Evolutionary conservation across 2,113 vertebrate species (phyloP).

Genomic region (Illadopsis cleaveri): DNA sequence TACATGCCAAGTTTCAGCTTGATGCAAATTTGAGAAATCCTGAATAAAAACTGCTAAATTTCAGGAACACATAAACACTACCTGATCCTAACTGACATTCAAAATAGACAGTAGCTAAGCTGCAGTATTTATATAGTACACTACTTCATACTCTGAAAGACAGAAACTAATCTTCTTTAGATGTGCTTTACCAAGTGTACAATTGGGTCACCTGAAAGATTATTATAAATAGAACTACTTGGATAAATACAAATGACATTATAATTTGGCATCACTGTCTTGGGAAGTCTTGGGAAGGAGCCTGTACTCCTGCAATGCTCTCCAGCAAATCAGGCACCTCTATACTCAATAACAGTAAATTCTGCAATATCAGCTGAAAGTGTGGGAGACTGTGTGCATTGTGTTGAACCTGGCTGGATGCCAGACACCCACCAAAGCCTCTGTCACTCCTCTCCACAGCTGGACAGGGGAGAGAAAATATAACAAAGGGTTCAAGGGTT

Average conservation of each 20-base stretch:
- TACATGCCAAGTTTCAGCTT: slow-evolving; percentile 22
- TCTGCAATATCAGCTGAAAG: background rate
- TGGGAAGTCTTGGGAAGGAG: background rate
- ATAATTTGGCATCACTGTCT: background rate
- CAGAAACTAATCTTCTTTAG: slow-evolving; percentile 21
- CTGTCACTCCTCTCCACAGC: background rate
- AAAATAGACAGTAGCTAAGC: slow-evolving; percentile 5
- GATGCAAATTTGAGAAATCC: slow-evolving; percentile 33
- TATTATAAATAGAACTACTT: slow-evolving; percentile 41
- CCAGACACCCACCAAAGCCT: background rate
- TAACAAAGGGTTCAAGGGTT: background rate
- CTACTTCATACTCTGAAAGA: slow-evolving; percentile 10
- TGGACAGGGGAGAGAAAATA: background rate
- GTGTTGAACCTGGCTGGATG: background rate
- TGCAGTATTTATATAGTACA: slow-evolving; percentile 21
- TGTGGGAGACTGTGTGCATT: background rate
- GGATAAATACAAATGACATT: background rate
- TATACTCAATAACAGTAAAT: background rate
- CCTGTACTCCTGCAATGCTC: background rate
- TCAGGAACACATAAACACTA: slow-evolving; percentile 3
- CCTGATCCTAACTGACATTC: slow-evolving; percentile 44
- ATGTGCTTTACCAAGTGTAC: background rate
- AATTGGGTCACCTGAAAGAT: slow-evolving; percentile 20
- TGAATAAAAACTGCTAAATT: slow-evolving; percentile 42
- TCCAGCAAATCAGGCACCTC: background rate